Percentiles rank a stretch among this genome's conserved stretches.
Evolutionary conservation across 2,888 invertebrate genomes (phyloP).

Genomic region (Dasypogon diadema): DNA sequence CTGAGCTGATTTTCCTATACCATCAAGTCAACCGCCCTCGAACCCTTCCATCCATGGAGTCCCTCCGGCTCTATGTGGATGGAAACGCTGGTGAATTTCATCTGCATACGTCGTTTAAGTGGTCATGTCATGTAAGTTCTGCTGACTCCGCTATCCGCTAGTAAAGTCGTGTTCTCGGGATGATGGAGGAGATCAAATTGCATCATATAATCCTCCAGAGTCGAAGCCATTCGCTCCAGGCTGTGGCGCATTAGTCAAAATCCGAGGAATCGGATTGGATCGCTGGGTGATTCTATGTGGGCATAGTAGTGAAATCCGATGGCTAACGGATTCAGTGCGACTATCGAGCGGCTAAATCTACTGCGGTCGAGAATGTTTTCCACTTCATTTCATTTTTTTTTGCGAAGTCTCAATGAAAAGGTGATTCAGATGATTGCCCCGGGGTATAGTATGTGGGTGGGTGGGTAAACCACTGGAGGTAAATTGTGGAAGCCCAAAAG

Average conservation of each 20-base stretch:
- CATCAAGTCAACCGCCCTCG: not conserved
- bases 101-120: constrained; percentile 26
- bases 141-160: constrained; percentile 8
- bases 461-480: not conserved
- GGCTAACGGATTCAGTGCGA: not conserved
- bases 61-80: constrained; percentile 8
- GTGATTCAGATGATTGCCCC: not conserved
- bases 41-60: not conserved
- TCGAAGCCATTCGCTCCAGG: not conserved
- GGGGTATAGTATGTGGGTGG: not conserved
- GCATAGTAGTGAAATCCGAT: not conserved
- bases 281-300: not conserved
- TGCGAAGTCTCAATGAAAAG: not conserved
- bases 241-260: constrained; percentile 24
- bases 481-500: not conserved
- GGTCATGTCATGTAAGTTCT: not conserved
- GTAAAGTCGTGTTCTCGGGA: constrained; percentile 22
- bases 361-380: not conserved
- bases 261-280: not conserved
- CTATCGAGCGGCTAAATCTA: constrained; percentile 19
- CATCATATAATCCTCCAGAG: constrained; percentile 7
- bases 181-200: constrained; percentile 36
- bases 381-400: not conserved
- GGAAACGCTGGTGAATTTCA: constrained; percentile 24
- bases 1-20: constrained; percentile 27